Percentiles rank a stretch among this genome's conserved stretches.
Conservation (phyloP, 2,113 vertebrate species). For the Riparia riparia region DNA sequence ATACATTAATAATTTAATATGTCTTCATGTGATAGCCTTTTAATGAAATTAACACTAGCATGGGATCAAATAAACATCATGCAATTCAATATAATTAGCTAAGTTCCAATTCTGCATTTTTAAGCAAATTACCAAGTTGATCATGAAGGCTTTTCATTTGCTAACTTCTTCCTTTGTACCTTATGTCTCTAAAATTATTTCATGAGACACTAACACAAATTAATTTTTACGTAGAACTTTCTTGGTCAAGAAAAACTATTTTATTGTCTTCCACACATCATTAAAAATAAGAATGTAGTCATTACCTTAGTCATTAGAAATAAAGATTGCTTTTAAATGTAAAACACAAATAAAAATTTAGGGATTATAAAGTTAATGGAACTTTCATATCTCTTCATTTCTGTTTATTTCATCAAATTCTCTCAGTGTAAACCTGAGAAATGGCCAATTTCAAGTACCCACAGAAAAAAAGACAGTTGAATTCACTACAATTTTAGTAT, state of each 20-base stretch:
- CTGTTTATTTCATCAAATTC: neutral
- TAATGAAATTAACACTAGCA: neutral
- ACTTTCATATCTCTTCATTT: neutral
- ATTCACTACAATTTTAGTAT: neutral
- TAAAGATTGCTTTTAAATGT: neutral
- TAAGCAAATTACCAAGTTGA: neutral
- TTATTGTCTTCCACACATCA: neutral
- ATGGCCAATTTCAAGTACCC: neutral
- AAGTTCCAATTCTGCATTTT: neutral
- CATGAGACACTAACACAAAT: neutral
- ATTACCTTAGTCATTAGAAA: neutral
- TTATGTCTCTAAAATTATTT: neutral
- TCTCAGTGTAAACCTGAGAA: neutral
- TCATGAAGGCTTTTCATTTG: neutral
- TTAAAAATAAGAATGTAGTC: neutral
- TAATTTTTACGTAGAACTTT: neutral
- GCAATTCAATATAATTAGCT: neutral
- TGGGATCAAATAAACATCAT: neutral
- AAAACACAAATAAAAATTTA: neutral
- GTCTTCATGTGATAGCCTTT: neutral
- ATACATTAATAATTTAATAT: neutral
- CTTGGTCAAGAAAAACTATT: neutral
- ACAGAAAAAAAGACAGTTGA: neutral
- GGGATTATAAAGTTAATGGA: neutral
- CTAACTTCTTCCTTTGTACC: neutral